phyloP scores from a whole-genome alignment of 2,113 vertebrate species.

The Scartelaos histophorus region DNA sequence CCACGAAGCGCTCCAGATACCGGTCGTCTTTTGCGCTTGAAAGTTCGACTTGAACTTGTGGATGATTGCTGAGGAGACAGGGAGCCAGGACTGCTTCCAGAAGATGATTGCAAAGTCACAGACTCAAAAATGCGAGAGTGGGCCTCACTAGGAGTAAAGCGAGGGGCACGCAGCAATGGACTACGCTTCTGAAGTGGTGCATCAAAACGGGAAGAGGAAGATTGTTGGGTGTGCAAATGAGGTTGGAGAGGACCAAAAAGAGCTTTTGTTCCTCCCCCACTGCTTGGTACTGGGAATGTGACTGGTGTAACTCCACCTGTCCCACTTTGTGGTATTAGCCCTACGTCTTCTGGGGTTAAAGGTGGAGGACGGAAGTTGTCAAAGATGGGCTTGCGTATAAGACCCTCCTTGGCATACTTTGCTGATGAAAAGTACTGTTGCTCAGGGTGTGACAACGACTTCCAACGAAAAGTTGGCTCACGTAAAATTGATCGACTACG shows the following conservation, averaged over 20 bases:
- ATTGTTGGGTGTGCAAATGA: constrained; percentile 74
- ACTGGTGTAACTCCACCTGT: constrained; percentile 67
- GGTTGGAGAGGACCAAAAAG: constrained; percentile 85
- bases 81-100: constrained; percentile 77
- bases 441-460: constrained; percentile 86
- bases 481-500: constrained; percentile 89
- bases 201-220: constrained; percentile 83
- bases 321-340: constrained; percentile 80
- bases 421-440: constrained; percentile 96
- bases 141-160: constrained; percentile 95
- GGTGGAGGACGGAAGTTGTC: constrained; percentile 97
- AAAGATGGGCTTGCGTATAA: constrained; percentile 96
- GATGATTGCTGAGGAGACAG: constrained; percentile 79
- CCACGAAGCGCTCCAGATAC: constrained; percentile 81
- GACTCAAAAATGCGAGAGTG: constrained; percentile 97
- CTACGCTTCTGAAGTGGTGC: constrained; percentile 88
- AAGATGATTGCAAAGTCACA: constrained; percentile 84
- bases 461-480: constrained; percentile 96
- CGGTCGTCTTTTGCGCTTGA: constrained; percentile 80
- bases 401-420: constrained; percentile 98
- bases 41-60: constrained; percentile 71
- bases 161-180: constrained; percentile 88
- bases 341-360: constrained; percentile 93
- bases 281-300: constrained; percentile 74
- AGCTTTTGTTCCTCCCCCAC: constrained; percentile 72